These are phyloP conservation scores for Zeugodacus cucurbitae DNA, from an alignment of 1,140 invertebrate genomes.

Conservation along the genomic window DNA sequence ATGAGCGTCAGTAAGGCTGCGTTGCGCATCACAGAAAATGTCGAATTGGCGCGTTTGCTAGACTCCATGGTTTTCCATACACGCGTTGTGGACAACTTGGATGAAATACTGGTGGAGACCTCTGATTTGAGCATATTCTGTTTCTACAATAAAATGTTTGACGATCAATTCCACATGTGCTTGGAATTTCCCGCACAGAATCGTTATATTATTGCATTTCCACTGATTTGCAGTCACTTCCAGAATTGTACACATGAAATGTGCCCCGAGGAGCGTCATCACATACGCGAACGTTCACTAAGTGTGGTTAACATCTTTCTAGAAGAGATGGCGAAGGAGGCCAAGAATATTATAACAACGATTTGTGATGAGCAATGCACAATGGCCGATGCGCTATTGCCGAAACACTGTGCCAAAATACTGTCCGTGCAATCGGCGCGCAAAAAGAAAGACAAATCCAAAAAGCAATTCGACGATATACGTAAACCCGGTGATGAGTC, in stretches of 20 bases:
- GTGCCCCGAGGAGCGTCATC: conserved; percentile 98
- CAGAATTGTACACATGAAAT: conserved; percentile 97
- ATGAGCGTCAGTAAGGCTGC: conserved; percentile 87
- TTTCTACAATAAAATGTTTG: conserved; percentile 97
- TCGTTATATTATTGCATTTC: conserved; percentile 97
- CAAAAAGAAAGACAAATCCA: conserved; percentile 93
- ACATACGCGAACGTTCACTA: conserved; percentile 93
- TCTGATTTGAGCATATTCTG: conserved; percentile 98
- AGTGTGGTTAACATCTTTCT: conserved; percentile 98
- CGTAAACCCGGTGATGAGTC: conserved; percentile 94
- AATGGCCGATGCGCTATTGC: conserved; percentile 91
- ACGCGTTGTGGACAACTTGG: conserved; percentile 98
- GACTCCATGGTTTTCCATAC: conserved; percentile 98
- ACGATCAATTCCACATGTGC: conserved; percentile 98
- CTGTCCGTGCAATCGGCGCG: conserved; percentile 88
- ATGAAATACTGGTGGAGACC: conserved; percentile 96
- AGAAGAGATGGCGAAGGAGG: conserved; percentile 99
- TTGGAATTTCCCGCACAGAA: conserved; percentile 98
- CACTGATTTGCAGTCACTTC: conserved; percentile 97
- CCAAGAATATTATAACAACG: conserved; percentile 97
- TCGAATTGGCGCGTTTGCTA: conserved; percentile 88
- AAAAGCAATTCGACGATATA: conserved; percentile 85
- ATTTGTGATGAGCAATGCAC: conserved; percentile 98
- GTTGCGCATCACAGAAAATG: conserved; percentile 86
- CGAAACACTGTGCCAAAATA: conserved; percentile 93